Conservation (phyloP, 2,113 vertebrate species). For the Zosterops pallidus region DNA sequence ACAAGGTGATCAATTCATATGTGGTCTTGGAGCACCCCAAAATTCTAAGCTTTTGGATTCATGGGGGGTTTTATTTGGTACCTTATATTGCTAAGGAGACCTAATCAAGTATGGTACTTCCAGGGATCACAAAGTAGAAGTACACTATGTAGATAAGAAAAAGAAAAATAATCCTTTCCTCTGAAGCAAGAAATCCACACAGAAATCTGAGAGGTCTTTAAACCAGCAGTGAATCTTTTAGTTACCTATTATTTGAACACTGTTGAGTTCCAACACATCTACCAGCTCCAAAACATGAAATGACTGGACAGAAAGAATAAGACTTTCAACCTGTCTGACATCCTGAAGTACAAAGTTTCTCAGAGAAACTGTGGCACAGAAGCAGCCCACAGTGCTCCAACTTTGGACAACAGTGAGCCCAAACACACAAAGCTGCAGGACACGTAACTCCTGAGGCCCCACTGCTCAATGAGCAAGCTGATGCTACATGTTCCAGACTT, state of each 20-base stretch:
- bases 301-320: neutral
- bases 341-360: neutral
- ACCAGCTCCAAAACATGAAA: neutral
- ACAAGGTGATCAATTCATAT: neutral
- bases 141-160: neutral
- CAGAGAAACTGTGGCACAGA: neutral
- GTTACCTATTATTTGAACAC: neutral
- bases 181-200: neutral
- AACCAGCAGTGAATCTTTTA: neutral
- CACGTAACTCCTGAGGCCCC: neutral
- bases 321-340: neutral
- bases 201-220: neutral
- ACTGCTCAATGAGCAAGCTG: neutral
- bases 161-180: neutral
- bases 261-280: neutral
- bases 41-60: neutral
- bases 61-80: rapidly evolving
- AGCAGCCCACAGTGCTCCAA: neutral
- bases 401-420: neutral
- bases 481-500: neutral
- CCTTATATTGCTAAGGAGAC: neutral
- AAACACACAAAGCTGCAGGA: neutral
- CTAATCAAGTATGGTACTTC: neutral
- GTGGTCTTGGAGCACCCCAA: neutral
- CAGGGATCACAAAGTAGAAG: neutral